Conservation (phyloP, 2,113 vertebrate genomes). For the Falcunculus frontatus region DNA sequence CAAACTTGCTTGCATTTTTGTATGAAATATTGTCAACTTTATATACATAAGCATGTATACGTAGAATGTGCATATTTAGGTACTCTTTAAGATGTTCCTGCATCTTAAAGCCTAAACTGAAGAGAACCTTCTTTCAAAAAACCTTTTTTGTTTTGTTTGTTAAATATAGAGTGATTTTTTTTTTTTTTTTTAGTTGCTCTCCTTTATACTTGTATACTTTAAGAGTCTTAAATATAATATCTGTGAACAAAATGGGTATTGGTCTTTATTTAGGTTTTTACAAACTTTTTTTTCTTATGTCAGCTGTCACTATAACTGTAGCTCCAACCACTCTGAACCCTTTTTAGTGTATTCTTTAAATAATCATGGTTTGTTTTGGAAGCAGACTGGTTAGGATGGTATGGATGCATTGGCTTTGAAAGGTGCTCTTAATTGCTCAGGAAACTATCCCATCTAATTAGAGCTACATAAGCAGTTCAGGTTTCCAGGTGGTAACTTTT, state of each 20-base stretch:
- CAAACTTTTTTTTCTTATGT: not conserved
- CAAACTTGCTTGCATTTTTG: not conserved
- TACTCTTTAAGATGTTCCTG: not conserved
- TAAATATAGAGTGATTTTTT: not conserved
- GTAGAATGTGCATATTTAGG: fast-evolving
- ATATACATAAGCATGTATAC: not conserved
- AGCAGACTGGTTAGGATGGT: not conserved
- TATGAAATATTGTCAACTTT: not conserved
- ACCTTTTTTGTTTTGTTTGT: not conserved
- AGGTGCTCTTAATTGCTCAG: not conserved
- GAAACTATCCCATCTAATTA: not conserved
- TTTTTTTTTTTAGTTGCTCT: not conserved
- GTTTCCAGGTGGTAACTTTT: not conserved
- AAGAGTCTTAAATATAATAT: not conserved
- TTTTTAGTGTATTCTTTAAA: not conserved
- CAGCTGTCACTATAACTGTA: not conserved
- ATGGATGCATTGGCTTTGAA: not conserved
- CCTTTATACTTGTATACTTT: not conserved
- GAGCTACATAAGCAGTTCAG: not conserved
- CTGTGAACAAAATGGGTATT: not conserved
- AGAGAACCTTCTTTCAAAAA: not conserved
- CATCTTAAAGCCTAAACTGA: not conserved
- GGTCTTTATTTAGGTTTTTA: not conserved
- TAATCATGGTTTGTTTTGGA: not conserved
- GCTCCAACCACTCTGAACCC: not conserved